Evolutionary conservation across 2,888 invertebrate species (phyloP).

Genomic region (Pristionchus exspectatus): DNA sequence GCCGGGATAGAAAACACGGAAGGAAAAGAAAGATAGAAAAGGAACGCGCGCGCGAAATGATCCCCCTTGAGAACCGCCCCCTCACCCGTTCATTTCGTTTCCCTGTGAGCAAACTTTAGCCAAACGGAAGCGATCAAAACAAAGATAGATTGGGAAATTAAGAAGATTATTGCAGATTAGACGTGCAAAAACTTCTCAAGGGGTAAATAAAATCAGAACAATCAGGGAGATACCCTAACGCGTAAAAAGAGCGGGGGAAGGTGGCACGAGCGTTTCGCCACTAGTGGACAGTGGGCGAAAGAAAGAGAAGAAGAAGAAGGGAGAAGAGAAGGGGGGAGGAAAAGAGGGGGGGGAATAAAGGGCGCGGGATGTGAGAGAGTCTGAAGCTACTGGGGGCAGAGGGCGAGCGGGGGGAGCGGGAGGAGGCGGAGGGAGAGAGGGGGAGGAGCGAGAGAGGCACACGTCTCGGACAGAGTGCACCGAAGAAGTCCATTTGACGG

Average conservation of each 20-base stretch:
- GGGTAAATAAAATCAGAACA: neutral
- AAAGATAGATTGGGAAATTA: neutral
- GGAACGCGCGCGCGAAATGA: too few relatives aligned
- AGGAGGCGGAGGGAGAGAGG: neutral
- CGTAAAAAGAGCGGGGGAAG: neutral
- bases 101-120: neutral
- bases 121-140: neutral
- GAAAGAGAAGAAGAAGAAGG: conserved; percentile 34
- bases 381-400: conserved; percentile 35
- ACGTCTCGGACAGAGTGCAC: conserved; percentile 15
- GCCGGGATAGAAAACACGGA: too few relatives aligned
- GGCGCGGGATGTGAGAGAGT: conserved; percentile 44
- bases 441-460: conserved; percentile 29
- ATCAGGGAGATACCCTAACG: neutral
- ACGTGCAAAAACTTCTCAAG: neutral
- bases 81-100: too few relatives aligned
- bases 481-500: conserved; percentile 42
- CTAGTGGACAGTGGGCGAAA: conserved; percentile 7
- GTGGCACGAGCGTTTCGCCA: conserved; percentile 9
- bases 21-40: too few relatives aligned
- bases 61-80: too few relatives aligned
- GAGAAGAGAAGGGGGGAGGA: neutral
- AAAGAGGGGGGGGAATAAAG: conserved; percentile 26
- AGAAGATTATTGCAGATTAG: neutral
- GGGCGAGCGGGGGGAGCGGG: neutral